Evolutionary conservation across 2,888 invertebrate genomes (phyloP), one percentile per base, ranked within the genome.

Genomic region (Lathronympha strigana): DNA sequence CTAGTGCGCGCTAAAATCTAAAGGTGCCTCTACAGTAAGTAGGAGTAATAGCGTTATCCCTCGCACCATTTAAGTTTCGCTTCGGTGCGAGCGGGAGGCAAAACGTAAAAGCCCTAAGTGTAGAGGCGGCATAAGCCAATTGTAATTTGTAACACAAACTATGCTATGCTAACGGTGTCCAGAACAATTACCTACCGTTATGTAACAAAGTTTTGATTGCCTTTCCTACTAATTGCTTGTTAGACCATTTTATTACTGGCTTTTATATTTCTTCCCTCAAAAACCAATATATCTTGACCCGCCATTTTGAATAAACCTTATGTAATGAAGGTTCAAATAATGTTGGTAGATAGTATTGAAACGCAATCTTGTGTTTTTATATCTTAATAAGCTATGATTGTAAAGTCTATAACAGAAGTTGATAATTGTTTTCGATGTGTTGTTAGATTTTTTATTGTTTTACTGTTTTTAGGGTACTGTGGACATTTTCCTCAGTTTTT

Each of bases 361-460:
- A 49, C 47, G 67, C 69, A 45, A 67, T 73, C 72, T 71, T 63
- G 68, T 71, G 69, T 73, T 76, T 80, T 83, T 82, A 84, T 75
- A 73, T 81, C 78, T 83, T 83, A 81, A 81, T 85, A 80, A 77
- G 80, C 79, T 79, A 78, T 84, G 78, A 78, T 77, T 76, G 67
- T 72, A 67, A 71, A 71, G 67, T 71, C 61, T 68, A 69, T 74
- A 67, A 69, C 63, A 74, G 73, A 71, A 74, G 55, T 72, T 67
- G 67, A 72, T 79, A 75, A 76, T 78, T 80, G 75, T 76, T 75
- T n/a, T 72, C 62, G 74, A 77, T 73, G 60, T 63, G 61, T 70
- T 64, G 66, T 61, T 63, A 11, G 31, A 61, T 49, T 60, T 43
- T 57, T 63, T 55, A 62, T 63, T 63, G 33, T 66, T 60, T 66